Base-by-base conservation (phyloP, 2,113 vertebrate genomes). In the Ciconia stormi region DNA sequence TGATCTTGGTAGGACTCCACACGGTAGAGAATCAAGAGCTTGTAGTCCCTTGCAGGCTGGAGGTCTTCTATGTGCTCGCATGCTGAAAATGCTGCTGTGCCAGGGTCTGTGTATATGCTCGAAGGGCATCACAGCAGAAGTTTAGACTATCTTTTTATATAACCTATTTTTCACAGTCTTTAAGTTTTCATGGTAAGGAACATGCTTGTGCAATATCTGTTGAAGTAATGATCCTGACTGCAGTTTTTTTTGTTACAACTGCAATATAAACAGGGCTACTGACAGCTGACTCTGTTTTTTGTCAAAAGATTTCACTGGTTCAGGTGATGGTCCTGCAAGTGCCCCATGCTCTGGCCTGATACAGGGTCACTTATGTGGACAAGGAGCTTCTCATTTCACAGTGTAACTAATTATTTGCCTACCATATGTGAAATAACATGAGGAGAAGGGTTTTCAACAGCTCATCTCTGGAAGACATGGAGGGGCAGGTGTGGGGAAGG, bases 391-490 rank as follows among this genome's bases (percentile, higher is more conserved):
- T 94, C 16, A 7, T 90, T 80, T 80, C 82, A n/a, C 66, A 73
- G 34, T 13, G 46, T 85, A 85, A 77, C 81, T 88, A 27, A 82
- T 89, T 82, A 66, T 73, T 91, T 90, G 27, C 40, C 27, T 80
- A 15, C 78, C 22, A 3, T 76, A 71, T 42, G 82, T 91, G 93
- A 80, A 93, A 90, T 81, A 91, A 46, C 78, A 65, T 1, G 22
- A 90, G 84, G 85, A 77, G 93, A 58, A 76, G 62, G 23, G 62
- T 82, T 97, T 97, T 96, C 96, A 90, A 66, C 95, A 96, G 90
- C 87, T 96, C 25, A 1, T 90, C 82, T 85, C 22, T 5, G 92
- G 53, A 69, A 86, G 95, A 96, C 3, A 0, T 13, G 93, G 79
- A 92, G 58, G 50, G 67, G 61, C 96, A 96, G 96, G 96, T 97